Base-by-base conservation (phyloP, 2,797 vertebrate genomes). In the Heteromormyrus szaboi region DNA sequence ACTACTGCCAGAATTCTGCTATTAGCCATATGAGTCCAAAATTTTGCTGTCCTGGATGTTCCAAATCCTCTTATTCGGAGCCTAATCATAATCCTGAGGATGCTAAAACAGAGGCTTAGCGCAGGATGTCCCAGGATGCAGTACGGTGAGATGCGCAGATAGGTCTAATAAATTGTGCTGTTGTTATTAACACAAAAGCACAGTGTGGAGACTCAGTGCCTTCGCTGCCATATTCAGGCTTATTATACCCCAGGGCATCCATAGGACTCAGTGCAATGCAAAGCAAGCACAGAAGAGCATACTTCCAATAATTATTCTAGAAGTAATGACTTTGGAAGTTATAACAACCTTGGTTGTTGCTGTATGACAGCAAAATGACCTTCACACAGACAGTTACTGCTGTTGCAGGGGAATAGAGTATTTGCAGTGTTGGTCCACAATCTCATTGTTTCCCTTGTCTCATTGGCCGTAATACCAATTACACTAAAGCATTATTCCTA, bases 11-110 rank as follows among this genome's bases (percentile, higher is more conserved):
- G 33, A 72, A 72, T 37, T 72, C 68, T 72, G 33, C 68, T 72
- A 17, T 72, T 72, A 72, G 68, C 25, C 72, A 51, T 91, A 83
- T 3, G 51, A 88, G 51, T 41, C 14, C 90, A 88, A 94, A 92
- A 93, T 92, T 93, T 93, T 89, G 86, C 87, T 87, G 89, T 92
- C 91, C 93, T 95, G 92, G 92, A 93, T 92, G 93, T 72, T 93
- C 89, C 93, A 95, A 95, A 96, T 96, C 96, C 95, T 93, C 94
- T 96, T 95, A 95, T 83, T 81, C 56, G 6, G 62, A 89, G 92
- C 50, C 19, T 88, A 85, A 48, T 90, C 88, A 91, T 93, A 95
- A 95, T 94, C 93, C 92, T 51, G 65, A 93, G 93, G 94, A 95
- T 85, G 89, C 93, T 91, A 56, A 92, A 88, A 87, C 87, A 59